Evolutionary conservation across 2,888 invertebrate species (phyloP).

Genomic region (Synergus gifuensis): DNA sequence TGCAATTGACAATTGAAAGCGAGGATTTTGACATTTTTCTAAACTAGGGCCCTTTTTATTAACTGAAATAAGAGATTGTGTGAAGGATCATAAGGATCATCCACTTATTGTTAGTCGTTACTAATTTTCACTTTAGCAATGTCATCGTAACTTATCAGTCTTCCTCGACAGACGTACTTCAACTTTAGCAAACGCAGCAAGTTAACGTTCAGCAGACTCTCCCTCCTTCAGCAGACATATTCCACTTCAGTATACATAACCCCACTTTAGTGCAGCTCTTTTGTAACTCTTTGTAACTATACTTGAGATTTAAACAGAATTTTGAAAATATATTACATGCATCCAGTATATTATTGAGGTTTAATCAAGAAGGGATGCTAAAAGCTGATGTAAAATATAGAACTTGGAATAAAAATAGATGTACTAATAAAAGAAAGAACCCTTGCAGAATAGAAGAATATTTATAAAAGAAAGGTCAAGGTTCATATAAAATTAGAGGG

Average conservation of each 20-base stretch:
- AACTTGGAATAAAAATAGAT: not conserved
- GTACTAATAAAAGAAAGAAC: not conserved
- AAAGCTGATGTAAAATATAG: not conserved
- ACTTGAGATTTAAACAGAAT: not conserved
- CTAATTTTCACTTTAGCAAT: not conserved
- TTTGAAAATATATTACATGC: not conserved
- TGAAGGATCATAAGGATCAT: not conserved
- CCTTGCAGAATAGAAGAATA: not conserved
- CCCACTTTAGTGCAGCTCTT: constrained; percentile 6
- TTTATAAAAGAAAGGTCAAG: not conserved
- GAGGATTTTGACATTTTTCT: not conserved
- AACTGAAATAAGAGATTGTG: not conserved
- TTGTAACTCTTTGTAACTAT: not conserved
- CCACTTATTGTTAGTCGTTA: not conserved
- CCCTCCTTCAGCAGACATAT: not conserved
- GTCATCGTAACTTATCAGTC: not conserved
- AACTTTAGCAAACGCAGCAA: constrained; percentile 3
- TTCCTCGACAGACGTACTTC: not conserved
- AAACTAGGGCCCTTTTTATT: not conserved
- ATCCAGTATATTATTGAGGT: not conserved
- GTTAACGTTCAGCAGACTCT: not conserved
- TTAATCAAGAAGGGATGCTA: not conserved
- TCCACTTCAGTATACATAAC: not conserved
- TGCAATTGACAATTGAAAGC: not conserved
- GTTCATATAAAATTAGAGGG: not conserved